Evolutionary conservation across 2,888 invertebrate genomes (phyloP).

Genomic region (Caenorhabditis afra): DNA sequence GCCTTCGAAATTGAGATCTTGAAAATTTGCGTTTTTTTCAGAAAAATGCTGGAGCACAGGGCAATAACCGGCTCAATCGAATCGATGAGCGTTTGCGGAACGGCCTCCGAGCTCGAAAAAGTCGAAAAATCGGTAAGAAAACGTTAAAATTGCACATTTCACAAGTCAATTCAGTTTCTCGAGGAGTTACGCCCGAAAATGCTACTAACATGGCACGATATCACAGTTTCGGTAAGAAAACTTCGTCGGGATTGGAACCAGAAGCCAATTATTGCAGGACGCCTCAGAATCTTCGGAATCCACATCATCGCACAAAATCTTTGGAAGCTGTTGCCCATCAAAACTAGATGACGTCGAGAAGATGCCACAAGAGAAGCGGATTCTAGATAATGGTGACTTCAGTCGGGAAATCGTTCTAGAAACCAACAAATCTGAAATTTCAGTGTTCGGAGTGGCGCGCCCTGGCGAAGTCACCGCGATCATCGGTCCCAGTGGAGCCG

Average conservation of each 20-base stretch:
- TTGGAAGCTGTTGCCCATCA: constrained; percentile 15
- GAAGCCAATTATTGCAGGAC: constrained; percentile 18
- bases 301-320: not conserved
- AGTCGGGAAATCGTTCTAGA: too few relatives aligned
- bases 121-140: constrained; percentile 28
- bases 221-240: constrained; percentile 65
- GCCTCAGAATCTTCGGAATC: constrained; percentile 9
- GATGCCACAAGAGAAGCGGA: constrained; percentile 20
- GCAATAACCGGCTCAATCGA: constrained; percentile 31
- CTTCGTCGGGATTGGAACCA: not conserved
- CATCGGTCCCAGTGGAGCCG: constrained; percentile 81
- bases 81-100: constrained; percentile 42
- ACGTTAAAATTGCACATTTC: not conserved
- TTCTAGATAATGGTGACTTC: constrained; percentile 33
- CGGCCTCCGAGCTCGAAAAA: constrained; percentile 30
- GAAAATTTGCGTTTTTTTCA: too few relatives aligned
- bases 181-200: constrained; percentile 65
- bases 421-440: too few relatives aligned
- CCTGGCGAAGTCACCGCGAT: constrained; percentile 76
- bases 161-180: constrained; percentile 28
- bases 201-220: constrained; percentile 75
- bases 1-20: not conserved
- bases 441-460: constrained; percentile 75
- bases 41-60: constrained; percentile 29
- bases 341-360: constrained; percentile 47